Conservation (phyloP, 2,113 vertebrate species). For the Siniperca chuatsi region DNA sequence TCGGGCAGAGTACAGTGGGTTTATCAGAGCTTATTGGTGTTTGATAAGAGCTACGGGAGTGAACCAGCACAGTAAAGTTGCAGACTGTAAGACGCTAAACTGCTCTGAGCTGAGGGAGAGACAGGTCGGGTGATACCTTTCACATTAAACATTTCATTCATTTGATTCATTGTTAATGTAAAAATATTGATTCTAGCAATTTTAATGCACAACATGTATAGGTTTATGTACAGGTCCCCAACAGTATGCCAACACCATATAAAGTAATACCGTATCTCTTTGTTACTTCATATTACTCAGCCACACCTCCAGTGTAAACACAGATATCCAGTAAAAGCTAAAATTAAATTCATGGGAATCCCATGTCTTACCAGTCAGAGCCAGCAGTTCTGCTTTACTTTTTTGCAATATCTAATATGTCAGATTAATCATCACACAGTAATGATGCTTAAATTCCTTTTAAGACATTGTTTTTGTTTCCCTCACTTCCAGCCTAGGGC, state of each 20-base stretch:
- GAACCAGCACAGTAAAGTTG: no score
- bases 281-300: background rate
- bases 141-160: background rate
- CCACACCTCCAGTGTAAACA: slow-evolving; percentile 10
- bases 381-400: background rate
- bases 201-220: background rate
- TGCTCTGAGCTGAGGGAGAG: no score
- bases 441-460: slow-evolving; percentile 21
- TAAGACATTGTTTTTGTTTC: slow-evolving; percentile 20
- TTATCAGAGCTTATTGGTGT: background rate
- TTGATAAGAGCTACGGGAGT: no score
- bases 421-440: background rate
- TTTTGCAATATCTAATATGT: slow-evolving; percentile 15
- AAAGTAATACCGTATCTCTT: background rate
- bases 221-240: background rate
- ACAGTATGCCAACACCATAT: background rate
- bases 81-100: no score
- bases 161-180: background rate
- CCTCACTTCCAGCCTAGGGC: slow-evolving; percentile 8
- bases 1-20: no score
- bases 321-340: slow-evolving; percentile 4
- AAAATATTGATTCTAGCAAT: no score
- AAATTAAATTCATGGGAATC: background rate
- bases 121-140: background rate
- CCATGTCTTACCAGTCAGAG: background rate